These are phyloP conservation scores for Psylliodes chrysocephalus DNA, from an alignment of 2,888 invertebrate species.

Conservation along the genomic window DNA sequence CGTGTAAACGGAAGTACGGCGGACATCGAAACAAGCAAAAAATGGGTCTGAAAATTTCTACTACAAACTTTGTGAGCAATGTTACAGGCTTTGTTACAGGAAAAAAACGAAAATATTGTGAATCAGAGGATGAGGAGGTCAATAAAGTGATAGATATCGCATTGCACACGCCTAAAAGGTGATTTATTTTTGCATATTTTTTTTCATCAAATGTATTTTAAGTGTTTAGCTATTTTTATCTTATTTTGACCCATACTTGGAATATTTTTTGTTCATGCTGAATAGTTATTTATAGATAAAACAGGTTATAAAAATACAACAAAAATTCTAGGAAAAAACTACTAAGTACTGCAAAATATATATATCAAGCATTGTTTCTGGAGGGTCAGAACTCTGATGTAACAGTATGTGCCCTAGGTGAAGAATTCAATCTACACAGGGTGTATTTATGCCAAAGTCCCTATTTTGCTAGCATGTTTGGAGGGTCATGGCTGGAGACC, in stretches of 20 bases:
- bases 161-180: constrained; percentile 74
- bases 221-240: neutral
- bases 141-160: constrained; percentile 68
- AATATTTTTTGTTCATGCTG: no score
- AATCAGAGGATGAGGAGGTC: constrained; percentile 66
- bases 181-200: no score
- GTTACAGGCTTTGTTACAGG: constrained; percentile 64
- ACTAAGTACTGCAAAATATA: constrained; percentile 79
- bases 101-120: constrained; percentile 69
- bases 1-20: no score
- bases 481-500: constrained; percentile 80
- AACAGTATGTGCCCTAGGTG: constrained; percentile 75
- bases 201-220: no score
- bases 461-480: constrained; percentile 84
- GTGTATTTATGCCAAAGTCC: constrained; percentile 83
- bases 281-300: no score
- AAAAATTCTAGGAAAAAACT: constrained; percentile 73
- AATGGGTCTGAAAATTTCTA: constrained; percentile 66
- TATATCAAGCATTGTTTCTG: constrained; percentile 79
- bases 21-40: constrained; percentile 14
- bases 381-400: constrained; percentile 82
- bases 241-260: no score
- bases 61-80: constrained; percentile 61
- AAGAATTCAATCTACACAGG: constrained; percentile 80
- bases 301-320: no score